Evolutionary conservation across 37 sponge, comb jelly and placozoan species (phyloP).

Genomic region (Eunapius fragilis): DNA sequence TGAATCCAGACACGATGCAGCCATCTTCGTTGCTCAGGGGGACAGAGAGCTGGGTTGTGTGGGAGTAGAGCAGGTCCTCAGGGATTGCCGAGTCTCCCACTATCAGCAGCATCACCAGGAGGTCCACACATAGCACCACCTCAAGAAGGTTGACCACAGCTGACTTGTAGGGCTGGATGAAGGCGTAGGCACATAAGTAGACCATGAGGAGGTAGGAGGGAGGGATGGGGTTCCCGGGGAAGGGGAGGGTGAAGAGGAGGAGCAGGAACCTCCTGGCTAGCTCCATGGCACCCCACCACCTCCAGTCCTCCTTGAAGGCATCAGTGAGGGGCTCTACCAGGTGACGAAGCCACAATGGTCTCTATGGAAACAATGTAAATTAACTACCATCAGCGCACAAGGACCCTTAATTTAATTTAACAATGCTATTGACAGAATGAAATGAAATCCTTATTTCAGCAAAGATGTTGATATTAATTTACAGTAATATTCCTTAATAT

Average conservation of each 20-base stretch:
- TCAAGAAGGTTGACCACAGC: neutral
- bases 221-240: constrained; percentile 39
- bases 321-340: neutral
- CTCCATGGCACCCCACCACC: constrained; percentile 55
- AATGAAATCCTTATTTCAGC: no score
- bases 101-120: neutral
- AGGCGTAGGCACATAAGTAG: neutral
- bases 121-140: neutral
- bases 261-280: constrained; percentile 26
- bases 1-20: no score
- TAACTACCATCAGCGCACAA: no score
- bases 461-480: no score
- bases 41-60: no score
- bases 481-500: no score
- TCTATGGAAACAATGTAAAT: constrained; percentile 2
- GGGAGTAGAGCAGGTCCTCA: no score
- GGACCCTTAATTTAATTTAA: no score
- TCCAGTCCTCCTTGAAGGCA: neutral
- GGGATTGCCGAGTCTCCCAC: neutral
- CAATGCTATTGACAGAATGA: no score
- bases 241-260: constrained; percentile 27
- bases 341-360: neutral
- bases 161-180: constrained; percentile 11
- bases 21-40: no score
- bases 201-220: neutral